Evolutionary conservation across 2,888 invertebrate species (phyloP), one percentile per base, ranked within the genome.

Genomic region (Stegophylla sp.): DNA sequence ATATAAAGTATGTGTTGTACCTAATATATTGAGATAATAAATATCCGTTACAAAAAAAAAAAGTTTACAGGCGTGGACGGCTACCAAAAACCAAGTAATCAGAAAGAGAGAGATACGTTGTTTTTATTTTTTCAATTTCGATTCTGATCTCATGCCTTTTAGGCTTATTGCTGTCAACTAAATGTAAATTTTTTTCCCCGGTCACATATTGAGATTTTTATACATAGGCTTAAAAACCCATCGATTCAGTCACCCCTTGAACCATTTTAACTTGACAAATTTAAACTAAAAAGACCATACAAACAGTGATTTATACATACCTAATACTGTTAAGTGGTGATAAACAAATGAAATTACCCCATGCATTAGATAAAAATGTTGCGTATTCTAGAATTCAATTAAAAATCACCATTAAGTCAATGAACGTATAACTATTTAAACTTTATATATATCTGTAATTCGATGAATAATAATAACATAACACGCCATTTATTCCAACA

Each of bases 141-240:
- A 53, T 56, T 56, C 26, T 43, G 13, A 56, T 43, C 41, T 20
- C 59, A 63, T 12, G 28, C 63, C 17, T 63, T 34, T 51, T 63
- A 51, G 74, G 63, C 17, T 63, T 74, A 48, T 28, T 34, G 48
- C 28, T 34, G 34, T 63, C 34, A 12, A 51, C 34, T 15, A 41
- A 23, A 75, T 53, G 64, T 64, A 41, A 41, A 71, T 56, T 23
- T 72, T 23, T 43, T 56, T 53, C 3, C 10, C 34, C 63, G 12
- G 28, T 17, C 0, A 12, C 12, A 48, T 17, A 51, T 63, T n/a
- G 51, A 23, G 23, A 48, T 63, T 73, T n/a, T 45, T 73, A 63
- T 15, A 63, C n/a, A 53, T 28, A 26, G 43, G 75, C 75, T 76
- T 76, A 76, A 76, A 76, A 76, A 41, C 64, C 75, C 75, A 76